Conservation (phyloP, 2,888 invertebrate genomes). For the Conchocele bisecta region DNA sequence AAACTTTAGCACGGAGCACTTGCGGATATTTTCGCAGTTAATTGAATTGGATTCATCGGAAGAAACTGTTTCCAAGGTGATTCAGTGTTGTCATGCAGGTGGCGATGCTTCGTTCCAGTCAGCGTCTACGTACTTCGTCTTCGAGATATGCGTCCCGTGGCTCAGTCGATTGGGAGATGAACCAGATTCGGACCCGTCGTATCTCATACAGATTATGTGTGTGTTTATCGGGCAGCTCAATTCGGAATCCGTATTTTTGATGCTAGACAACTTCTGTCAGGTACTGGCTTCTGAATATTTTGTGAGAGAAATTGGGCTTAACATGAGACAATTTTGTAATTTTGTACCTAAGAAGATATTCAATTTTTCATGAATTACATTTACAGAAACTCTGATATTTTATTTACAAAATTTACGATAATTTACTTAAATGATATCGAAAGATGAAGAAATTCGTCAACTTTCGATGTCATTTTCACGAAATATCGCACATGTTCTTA, state of each 20-base stretch:
- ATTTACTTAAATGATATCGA: no score
- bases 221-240: conserved; percentile 62
- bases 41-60: conserved; percentile 59
- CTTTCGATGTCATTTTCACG: no score
- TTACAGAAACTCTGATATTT: no score
- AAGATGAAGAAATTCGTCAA: no score
- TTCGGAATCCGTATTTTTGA: conserved; percentile 25
- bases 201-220: conserved; percentile 61
- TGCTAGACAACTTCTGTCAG: conserved; percentile 61
- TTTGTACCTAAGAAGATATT: no score
- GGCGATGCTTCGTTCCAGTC: conserved; percentile 43
- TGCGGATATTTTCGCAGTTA: conserved; percentile 63
- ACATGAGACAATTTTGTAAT: no score
- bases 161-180: conserved; percentile 48
- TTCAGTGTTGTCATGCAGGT: conserved; percentile 61
- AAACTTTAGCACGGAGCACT: conserved; percentile 41
- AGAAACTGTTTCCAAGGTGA: conserved; percentile 53
- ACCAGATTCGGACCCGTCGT: conserved; percentile 44
- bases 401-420: no score
- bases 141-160: conserved; percentile 69
- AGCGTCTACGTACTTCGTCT: conserved; percentile 64
- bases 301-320: no score
- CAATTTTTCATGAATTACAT: no score
- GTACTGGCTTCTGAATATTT: no score
- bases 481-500: no score